A percentile compares a stretch with the other conserved stretches of the same genome.
Conservation (phyloP, 2,113 vertebrate genomes). For the Tichodroma muraria region DNA sequence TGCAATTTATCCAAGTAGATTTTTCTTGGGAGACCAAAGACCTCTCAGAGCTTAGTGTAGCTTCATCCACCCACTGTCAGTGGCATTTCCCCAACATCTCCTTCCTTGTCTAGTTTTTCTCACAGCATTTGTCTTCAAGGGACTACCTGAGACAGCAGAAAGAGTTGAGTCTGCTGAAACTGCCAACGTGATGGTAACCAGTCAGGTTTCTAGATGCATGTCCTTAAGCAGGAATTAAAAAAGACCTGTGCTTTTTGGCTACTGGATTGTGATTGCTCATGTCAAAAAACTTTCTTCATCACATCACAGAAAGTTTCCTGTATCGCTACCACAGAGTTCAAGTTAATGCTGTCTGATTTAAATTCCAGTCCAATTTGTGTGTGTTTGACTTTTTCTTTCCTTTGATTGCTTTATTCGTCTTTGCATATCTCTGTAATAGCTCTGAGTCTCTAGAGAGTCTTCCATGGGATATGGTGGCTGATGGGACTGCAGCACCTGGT, state of each 20-base stretch:
- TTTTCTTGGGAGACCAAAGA: background rate
- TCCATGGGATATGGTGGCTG: background rate
- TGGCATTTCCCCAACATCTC: background rate
- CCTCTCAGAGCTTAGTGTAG: background rate
- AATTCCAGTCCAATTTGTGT: background rate
- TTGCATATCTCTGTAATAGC: background rate
- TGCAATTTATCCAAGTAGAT: background rate
- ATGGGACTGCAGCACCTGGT: background rate
- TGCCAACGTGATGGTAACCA: background rate
- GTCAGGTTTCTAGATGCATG: background rate
- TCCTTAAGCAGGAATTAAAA: background rate
- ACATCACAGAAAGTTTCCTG: background rate
- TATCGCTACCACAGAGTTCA: background rate
- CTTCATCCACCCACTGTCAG: background rate
- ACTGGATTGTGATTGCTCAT: background rate
- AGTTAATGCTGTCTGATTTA: background rate
- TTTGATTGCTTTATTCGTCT: background rate
- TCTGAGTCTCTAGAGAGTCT: background rate
- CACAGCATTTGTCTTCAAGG: background rate
- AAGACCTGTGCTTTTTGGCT: background rate
- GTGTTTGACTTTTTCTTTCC: background rate
- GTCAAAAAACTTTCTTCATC: background rate
- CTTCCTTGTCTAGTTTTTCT: background rate
- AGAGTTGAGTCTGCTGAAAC: background rate
- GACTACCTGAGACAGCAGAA: background rate